Percentiles rank a stretch among this genome's conserved stretches.
Conservation (phyloP, 2,113 vertebrate species). For the Cacatua alba region DNA sequence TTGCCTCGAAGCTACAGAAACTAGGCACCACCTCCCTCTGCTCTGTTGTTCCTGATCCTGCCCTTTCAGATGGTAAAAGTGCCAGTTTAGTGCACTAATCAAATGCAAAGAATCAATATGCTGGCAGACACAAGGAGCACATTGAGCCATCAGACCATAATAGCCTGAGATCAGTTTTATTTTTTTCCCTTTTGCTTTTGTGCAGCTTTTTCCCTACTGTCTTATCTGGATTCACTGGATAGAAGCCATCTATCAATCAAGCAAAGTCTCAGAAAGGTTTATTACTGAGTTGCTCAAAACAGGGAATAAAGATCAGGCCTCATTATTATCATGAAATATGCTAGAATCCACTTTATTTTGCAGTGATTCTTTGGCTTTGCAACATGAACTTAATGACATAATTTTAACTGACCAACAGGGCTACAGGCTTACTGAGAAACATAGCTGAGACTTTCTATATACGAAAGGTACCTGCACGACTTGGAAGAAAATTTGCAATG, state of each 20-base stretch:
- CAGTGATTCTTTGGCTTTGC: neutral
- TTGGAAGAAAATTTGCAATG: neutral
- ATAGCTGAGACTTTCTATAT: neutral
- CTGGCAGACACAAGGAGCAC: constrained; percentile 59
- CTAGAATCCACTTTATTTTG: constrained; percentile 26
- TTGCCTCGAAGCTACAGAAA: constrained; percentile 45
- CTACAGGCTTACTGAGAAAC: constrained; percentile 28
- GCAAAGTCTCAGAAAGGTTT: constrained; percentile 54
- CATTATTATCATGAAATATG: neutral
- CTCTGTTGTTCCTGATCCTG: constrained; percentile 35
- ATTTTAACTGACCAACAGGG: constrained; percentile 13
- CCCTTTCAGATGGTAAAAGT: constrained; percentile 23
- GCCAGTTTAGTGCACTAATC: constrained; percentile 45
- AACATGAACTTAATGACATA: constrained; percentile 20
- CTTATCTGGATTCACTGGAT: constrained; percentile 62
- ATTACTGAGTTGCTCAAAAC: constrained; percentile 48
- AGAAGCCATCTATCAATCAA: constrained; percentile 68
- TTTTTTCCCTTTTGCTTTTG: constrained; percentile 34
- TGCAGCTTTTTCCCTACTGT: constrained; percentile 34
- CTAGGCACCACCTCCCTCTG: neutral
- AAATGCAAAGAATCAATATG: constrained; percentile 66
- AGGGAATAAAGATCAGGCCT: constrained; percentile 41
- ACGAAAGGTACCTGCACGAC: neutral
- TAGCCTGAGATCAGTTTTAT: constrained; percentile 44
- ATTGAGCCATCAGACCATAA: constrained; percentile 60